Conservation (phyloP, 2,113 vertebrate genomes). For the Colinus virginianus region DNA sequence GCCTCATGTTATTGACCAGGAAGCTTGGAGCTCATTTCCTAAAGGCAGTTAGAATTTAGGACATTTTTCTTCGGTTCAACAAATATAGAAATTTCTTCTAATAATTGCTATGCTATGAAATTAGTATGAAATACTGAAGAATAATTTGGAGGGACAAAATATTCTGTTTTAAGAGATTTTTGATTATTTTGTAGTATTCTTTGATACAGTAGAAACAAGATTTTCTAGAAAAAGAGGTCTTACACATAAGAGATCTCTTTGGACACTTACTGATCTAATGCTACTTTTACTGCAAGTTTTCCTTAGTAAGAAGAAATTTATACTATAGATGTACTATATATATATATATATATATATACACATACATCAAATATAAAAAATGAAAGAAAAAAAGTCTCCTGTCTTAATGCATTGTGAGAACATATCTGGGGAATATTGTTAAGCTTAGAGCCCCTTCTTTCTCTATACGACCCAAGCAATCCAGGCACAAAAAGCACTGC, state of each 20-base stretch:
- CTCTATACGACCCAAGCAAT: background rate
- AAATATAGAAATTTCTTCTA: background rate
- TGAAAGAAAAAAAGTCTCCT: background rate
- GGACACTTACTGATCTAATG: background rate
- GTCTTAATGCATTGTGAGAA: background rate
- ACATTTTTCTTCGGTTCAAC: background rate
- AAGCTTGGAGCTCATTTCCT: conserved; percentile 1
- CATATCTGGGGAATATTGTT: background rate
- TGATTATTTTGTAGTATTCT: background rate
- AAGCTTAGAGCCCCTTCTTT: background rate
- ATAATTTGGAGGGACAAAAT: background rate
- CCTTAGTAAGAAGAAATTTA: background rate
- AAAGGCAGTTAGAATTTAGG: background rate
- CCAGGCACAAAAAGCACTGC: background rate
- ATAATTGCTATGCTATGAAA: background rate
- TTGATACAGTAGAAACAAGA: background rate
- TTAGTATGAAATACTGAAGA: background rate
- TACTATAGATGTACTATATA: background rate
- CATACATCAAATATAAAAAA: background rate
- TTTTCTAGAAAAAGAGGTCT: background rate
- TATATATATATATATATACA: background rate
- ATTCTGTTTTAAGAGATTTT: background rate
- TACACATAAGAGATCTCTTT: background rate
- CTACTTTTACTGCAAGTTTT: background rate
- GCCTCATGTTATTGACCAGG: background rate